phyloP scores from a whole-genome alignment of 2,113 vertebrate genomes.

The Syrrhaptes paradoxus region DNA sequence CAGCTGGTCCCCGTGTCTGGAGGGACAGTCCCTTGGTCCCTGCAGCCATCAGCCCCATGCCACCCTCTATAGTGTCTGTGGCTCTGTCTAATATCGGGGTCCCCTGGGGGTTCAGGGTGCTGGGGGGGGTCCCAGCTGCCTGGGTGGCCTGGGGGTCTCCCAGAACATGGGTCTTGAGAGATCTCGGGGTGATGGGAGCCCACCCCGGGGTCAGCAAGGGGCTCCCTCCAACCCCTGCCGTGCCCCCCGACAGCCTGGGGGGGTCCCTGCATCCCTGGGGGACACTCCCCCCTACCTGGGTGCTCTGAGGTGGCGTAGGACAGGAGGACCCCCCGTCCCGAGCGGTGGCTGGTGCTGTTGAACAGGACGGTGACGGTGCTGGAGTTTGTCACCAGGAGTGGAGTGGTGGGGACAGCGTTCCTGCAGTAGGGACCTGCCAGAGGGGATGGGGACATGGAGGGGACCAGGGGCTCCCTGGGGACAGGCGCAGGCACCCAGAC shows the following conservation, averaged over 20 bases:
- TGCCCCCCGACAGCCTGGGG: background rate
- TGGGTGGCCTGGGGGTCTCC: background rate
- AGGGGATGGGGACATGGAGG: background rate
- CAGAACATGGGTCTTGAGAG: background rate
- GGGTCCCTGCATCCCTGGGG: background rate
- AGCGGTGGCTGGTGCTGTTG: conserved; percentile 80
- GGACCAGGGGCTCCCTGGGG: background rate
- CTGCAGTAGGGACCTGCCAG: conserved; percentile 83
- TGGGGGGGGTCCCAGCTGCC: background rate
- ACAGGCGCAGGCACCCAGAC: accelerated
- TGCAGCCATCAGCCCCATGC: background rate
- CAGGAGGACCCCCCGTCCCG: conserved; percentile 85
- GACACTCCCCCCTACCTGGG: conserved; percentile 71
- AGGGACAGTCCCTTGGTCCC: background rate
- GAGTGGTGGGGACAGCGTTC: conserved; percentile 47
- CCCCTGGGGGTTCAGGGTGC: background rate
- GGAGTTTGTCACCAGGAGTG: conserved; percentile 73
- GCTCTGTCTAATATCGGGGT: background rate
- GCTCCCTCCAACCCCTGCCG: accelerated
- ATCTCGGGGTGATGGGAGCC: background rate
- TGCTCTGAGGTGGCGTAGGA: conserved; percentile 83
- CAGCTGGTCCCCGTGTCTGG: accelerated
- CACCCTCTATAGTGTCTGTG: background rate
- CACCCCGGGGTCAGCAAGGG: background rate
- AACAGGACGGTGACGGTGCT: conserved; percentile 78